These are phyloP conservation scores for Gallinago jamesoni DNA, from an alignment of 2,113 vertebrate species.

Conservation along the genomic window DNA sequence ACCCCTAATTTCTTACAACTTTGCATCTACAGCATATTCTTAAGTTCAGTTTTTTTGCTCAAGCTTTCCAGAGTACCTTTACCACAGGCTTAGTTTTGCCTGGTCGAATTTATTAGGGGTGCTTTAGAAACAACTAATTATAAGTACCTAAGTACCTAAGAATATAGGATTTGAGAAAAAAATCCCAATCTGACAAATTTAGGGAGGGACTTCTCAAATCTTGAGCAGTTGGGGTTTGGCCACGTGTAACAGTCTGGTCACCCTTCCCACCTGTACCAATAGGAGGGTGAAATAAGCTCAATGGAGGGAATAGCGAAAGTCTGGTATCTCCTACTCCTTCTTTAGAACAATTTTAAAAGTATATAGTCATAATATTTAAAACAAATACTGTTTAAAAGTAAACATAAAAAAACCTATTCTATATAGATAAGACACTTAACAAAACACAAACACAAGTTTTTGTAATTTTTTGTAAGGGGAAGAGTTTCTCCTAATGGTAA, in stretches of 20 bases:
- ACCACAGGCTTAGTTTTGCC: not conserved
- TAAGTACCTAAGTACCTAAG: not conserved
- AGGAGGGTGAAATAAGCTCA: not conserved
- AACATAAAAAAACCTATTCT: not conserved
- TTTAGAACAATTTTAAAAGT: not conserved
- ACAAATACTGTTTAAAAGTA: not conserved
- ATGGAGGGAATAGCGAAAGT: accelerated
- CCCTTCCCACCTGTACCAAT: not conserved
- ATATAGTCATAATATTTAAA: not conserved
- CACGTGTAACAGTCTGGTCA: not conserved
- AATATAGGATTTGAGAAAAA: not conserved
- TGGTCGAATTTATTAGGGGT: not conserved
- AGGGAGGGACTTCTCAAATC: not conserved
- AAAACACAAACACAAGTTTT: not conserved
- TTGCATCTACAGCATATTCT: not conserved
- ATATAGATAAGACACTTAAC: not conserved
- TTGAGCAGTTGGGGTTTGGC: not conserved
- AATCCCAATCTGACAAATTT: not conserved
- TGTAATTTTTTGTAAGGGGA: not conserved
- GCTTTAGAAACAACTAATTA: not conserved
- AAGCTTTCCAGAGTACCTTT: not conserved
- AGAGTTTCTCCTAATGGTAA: not conserved
- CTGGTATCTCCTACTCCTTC: not conserved
- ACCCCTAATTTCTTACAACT: not conserved
- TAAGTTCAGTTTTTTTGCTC: not conserved